A percentile compares a stretch with the other conserved stretches of the same genome.
phyloP scores from a whole-genome alignment of 2,113 vertebrate genomes.

The Leptodactylus fuscus region DNA sequence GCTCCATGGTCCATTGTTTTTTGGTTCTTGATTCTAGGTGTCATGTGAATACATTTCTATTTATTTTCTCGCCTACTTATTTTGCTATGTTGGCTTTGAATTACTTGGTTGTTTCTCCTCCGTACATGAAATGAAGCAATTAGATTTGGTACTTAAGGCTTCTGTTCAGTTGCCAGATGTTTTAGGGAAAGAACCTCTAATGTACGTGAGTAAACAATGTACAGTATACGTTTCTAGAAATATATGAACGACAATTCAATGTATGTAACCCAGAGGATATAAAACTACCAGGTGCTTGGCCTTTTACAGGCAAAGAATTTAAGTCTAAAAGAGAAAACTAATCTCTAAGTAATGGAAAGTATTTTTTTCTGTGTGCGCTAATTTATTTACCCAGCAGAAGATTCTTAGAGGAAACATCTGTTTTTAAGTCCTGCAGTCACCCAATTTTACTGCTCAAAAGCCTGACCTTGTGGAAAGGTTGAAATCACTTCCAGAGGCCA shows the following conservation, averaged over 20 bases:
- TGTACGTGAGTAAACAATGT: conserved; percentile 16
- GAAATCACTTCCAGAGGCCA: conserved; percentile 50
- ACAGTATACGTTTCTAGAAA: neutral
- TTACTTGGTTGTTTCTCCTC: neutral
- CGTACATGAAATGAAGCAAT: neutral
- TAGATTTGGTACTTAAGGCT: neutral
- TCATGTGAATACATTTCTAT: neutral
- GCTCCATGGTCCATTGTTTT: neutral
- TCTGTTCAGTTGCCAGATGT: conserved; percentile 14
- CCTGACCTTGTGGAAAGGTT: conserved; percentile 38
- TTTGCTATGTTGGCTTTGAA: neutral
- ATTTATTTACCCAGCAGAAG: conserved; percentile 42
- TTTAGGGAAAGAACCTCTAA: neutral
- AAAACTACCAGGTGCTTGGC: conserved; percentile 7
- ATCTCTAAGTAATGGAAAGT: conserved; percentile 37
- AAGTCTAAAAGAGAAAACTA: conserved; percentile 23
- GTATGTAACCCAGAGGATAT: neutral
- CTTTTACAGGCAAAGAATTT: conserved; percentile 45
- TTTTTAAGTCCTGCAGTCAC: conserved; percentile 36
- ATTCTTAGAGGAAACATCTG: conserved; percentile 47
- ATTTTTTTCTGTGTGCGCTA: conserved; percentile 10
- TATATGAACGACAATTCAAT: neutral
- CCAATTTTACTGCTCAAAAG: conserved; percentile 40
- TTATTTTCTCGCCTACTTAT: neutral
- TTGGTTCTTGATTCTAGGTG: neutral